phyloP scores from a whole-genome alignment of 2,888 invertebrate species.

The Hirtodrosophila confusa region DNA sequence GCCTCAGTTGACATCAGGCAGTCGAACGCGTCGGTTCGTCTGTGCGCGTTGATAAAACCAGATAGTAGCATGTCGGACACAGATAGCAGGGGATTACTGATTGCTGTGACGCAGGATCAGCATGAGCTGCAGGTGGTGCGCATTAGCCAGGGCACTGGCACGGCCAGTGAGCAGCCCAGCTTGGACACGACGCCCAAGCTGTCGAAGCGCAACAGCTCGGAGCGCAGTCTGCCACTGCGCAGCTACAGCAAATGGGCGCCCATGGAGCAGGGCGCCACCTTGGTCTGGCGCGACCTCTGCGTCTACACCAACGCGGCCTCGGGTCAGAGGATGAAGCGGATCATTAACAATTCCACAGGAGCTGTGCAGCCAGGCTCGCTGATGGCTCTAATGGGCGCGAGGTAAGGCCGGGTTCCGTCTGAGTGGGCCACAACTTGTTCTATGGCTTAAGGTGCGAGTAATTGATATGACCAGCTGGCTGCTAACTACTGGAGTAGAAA shows the following conservation, averaged over 20 bases:
- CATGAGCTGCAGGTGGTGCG: conserved; percentile 64
- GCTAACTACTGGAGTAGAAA: neutral
- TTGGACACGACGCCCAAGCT: conserved; percentile 66
- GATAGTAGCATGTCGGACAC: conserved; percentile 56
- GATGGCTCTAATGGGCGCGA: conserved; percentile 93
- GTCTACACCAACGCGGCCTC: conserved; percentile 87
- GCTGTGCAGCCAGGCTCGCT: conserved; percentile 92
- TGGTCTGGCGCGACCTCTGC: conserved; percentile 92
- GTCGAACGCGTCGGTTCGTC: conserved; percentile 55
- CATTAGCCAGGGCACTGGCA: conserved; percentile 27
- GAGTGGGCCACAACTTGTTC: conserved; percentile 1
- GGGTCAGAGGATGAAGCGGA: conserved; percentile 87
- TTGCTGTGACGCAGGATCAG: conserved; percentile 40
- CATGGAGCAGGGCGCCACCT: conserved; percentile 88
- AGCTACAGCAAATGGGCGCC: conserved; percentile 86
- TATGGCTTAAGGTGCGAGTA: conserved; percentile 9
- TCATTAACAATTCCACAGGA: conserved; percentile 93
- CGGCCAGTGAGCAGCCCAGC: conserved; percentile 48
- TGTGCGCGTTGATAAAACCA: conserved; percentile 11
- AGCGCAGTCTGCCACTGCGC: conserved; percentile 82
- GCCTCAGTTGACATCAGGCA: conserved; percentile 57
- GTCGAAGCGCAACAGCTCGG: conserved; percentile 81
- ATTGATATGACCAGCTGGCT: conserved; percentile 23
- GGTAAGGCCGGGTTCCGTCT: conserved; percentile 85
- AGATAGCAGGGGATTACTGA: conserved; percentile 39